phyloP scores from a whole-genome alignment of 2,888 invertebrate genomes.

The Fragum fragum region DNA sequence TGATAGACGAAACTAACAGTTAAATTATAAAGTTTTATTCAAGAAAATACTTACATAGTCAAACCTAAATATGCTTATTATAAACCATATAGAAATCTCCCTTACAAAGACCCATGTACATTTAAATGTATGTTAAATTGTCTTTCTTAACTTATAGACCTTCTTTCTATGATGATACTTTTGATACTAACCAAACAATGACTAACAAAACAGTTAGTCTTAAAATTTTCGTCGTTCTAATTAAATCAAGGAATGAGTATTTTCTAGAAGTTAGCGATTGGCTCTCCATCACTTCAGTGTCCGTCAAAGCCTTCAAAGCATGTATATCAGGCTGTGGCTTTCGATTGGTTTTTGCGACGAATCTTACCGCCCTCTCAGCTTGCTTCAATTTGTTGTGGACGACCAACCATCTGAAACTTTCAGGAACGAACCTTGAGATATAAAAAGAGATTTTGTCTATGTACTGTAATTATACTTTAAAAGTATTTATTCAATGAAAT shows the following conservation, averaged over 20 bases:
- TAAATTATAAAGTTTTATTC: too few species aligned
- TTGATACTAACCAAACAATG: conserved; percentile 53
- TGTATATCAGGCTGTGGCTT: conserved; percentile 51
- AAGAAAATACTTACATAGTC: too few species aligned
- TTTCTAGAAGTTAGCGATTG: conserved; percentile 13
- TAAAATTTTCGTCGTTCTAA: conserved; percentile 34
- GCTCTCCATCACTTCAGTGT: conserved; percentile 20
- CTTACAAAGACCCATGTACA: too few species aligned
- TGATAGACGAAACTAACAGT: too few species aligned
- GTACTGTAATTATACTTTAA: too few species aligned
- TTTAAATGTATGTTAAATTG: too few species aligned
- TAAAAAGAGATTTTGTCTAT: background rate
- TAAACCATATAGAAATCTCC: too few species aligned
- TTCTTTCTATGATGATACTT: too few species aligned
- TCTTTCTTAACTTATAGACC: too few species aligned
- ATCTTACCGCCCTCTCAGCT: conserved; percentile 56
- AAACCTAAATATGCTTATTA: too few species aligned
- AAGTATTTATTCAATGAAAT: too few species aligned
- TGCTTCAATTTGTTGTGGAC: conserved; percentile 53
- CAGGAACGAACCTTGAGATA: conserved; percentile 66
- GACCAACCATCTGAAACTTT: conserved; percentile 72
- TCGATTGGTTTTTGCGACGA: conserved; percentile 58
- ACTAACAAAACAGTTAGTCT: conserved; percentile 39
- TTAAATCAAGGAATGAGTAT: conserved; percentile 41
- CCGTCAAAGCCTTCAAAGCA: conserved; percentile 29